A percentile compares a stretch with the other conserved stretches of the same genome.
phyloP scores from a whole-genome alignment of 2,888 invertebrate species.

The Hydrotaea diabolus region DNA sequence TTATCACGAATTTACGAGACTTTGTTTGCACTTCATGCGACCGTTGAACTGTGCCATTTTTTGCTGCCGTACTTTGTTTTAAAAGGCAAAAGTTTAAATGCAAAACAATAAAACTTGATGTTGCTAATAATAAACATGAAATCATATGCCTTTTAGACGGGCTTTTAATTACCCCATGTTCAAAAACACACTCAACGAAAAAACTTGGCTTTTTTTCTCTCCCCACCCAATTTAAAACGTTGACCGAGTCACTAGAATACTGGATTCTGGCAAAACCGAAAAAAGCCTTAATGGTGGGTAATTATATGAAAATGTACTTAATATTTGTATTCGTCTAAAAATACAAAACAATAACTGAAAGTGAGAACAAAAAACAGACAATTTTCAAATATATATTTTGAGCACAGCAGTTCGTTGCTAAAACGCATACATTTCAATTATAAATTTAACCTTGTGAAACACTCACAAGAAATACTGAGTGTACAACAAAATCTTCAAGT shows the following conservation, averaged over 20 bases:
- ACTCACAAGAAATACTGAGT: neutral
- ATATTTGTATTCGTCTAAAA: constrained; percentile 38
- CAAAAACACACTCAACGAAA: neutral
- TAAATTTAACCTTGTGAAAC: constrained; percentile 62
- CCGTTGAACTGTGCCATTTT: constrained; percentile 23
- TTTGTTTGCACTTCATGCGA: neutral
- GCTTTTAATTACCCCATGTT: neutral
- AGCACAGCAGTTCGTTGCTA: neutral
- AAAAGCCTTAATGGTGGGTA: constrained; percentile 32
- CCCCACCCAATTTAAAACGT: neutral
- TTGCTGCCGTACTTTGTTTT: neutral
- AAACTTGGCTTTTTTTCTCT: neutral
- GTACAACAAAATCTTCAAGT: constrained; percentile 42
- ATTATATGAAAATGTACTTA: constrained; percentile 41
- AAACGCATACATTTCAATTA: constrained; percentile 47
- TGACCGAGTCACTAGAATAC: neutral
- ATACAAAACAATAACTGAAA: constrained; percentile 18
- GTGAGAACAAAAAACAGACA: constrained; percentile 10
- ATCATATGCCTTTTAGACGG: constrained; percentile 5
- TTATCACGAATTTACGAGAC: neutral
- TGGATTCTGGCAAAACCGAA: constrained; percentile 7
- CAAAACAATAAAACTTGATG: constrained; percentile 1
- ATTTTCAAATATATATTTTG: constrained; percentile 19
- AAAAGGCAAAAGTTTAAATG: constrained; percentile 2
- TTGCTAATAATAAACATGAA: constrained; percentile 24